Evolutionary conservation across 2,888 invertebrate genomes (phyloP), one percentile per base, ranked within the genome.

Genomic region (Hypena proboscidalis): DNA sequence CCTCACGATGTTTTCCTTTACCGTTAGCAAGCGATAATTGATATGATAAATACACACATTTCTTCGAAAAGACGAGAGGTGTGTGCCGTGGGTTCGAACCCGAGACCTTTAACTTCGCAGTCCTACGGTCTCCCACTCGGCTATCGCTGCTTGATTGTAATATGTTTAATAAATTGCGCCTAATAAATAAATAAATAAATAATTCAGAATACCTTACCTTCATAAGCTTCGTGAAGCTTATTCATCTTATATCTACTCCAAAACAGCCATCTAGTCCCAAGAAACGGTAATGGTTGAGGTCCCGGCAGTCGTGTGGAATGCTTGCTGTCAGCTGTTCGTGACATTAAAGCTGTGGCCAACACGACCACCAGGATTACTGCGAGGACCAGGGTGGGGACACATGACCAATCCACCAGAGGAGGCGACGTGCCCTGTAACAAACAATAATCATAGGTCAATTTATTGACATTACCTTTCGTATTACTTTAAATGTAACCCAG

Each of bases 191-290:
- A 10, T 9, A n/a, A n/a, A 23, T 4, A 14, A 27, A 14, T n/a
- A 7, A 1, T n/a, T 20, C 5, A 5, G 9, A 32, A 34, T n/a
- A 54, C 47, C 75, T 89, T 80, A 95, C 95, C 95, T 90, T 92
- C 92, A 83, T 97, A 96, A 56, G 95, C 95, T 70, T 95, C 94
- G 76, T 96, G 96, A 27, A 97, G 86, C 74, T 95, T 94, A 55
- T 94, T 93, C 85, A 96, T 92, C 66, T 91, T 92, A 68, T 96
- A 96, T 44, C 92, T 91, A 62, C 91, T 92, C 63, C 94, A 92
- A 77, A 94, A 96, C 35, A 96, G 92, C 97, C 97, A 97, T 38
- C 94, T 92, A 2, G 97, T 96, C 3, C 97, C 97, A 15, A 97
- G 69, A 21, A 96, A 82, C 0, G 97, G 97, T 25, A 97, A 67